Evolutionary conservation across 2,888 invertebrate genomes (phyloP).

Genomic region (Podotricha telesiphe): DNA sequence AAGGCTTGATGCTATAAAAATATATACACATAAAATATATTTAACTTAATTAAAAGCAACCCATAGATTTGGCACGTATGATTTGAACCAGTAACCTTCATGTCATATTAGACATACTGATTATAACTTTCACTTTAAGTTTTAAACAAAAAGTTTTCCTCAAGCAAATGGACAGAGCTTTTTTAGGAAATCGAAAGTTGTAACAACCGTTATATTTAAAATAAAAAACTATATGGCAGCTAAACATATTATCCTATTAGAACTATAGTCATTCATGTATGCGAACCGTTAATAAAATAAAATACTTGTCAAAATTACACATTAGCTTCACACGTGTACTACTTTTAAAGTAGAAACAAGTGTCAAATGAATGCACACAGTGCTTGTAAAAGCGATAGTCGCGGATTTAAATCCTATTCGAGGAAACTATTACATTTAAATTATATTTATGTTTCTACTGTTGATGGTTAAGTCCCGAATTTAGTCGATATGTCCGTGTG

Average conservation of each 20-base stretch:
- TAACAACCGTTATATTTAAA: slow-evolving; percentile 11
- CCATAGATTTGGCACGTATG: not conserved
- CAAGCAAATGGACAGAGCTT: not conserved
- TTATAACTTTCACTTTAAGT: slow-evolving; percentile 1
- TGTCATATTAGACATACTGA: not conserved
- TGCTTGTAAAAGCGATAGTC: no score
- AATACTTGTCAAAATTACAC: not conserved
- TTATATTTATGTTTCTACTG: no score
- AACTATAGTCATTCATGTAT: not conserved
- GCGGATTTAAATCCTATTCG: no score
- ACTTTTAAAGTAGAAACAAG: not conserved
- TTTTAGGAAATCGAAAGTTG: slow-evolving; percentile 15
- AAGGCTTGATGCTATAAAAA: no score
- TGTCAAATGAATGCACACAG: no score
- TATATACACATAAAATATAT: no score
- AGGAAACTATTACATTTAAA: no score
- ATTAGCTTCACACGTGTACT: slow-evolving; percentile 11
- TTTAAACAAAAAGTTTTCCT: slow-evolving; percentile 13
- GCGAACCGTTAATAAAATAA: not conserved
- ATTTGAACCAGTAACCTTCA: not conserved
- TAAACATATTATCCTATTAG: slow-evolving; percentile 5
- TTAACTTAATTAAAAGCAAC: no score
- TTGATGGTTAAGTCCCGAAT: no score
- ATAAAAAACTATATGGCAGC: not conserved
- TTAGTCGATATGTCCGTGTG: no score